These are phyloP conservation scores for Zaprionus ghesquierei DNA, from an alignment of 1,140 invertebrate species.

Conservation along the genomic window DNA sequence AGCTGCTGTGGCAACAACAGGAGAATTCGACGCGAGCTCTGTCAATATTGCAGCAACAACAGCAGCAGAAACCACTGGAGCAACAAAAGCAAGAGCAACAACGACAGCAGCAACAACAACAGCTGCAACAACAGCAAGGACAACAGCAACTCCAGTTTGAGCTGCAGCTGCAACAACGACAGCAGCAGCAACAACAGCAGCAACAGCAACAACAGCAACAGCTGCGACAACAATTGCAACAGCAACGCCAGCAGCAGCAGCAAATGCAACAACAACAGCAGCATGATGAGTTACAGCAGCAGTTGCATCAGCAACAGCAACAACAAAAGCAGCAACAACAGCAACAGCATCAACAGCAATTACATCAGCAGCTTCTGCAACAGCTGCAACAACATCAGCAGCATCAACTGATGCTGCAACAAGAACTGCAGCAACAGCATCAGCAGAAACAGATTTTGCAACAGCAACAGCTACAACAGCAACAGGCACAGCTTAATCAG, in stretches of 20 bases:
- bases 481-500: neutral
- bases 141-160: too few species aligned
- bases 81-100: neutral
- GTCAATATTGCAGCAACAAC: neutral
- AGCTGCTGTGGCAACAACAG: slow-evolving; percentile 16
- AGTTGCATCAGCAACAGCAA: neutral
- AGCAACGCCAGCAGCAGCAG: neutral
- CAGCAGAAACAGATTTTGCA: neutral
- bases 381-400: neutral
- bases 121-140: neutral
- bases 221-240: neutral
- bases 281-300: neutral
- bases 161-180: neutral
- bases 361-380: neutral
- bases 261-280: slow-evolving; percentile 6
- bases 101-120: neutral
- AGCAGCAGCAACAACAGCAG: neutral
- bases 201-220: neutral
- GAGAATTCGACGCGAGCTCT: neutral
- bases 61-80: neutral
- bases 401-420: neutral
- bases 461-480: neutral
- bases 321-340: neutral
- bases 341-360: neutral
- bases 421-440: neutral